phyloP scores from a whole-genome alignment of 2,797 vertebrate genomes.

The Orestias chungarensis region DNA sequence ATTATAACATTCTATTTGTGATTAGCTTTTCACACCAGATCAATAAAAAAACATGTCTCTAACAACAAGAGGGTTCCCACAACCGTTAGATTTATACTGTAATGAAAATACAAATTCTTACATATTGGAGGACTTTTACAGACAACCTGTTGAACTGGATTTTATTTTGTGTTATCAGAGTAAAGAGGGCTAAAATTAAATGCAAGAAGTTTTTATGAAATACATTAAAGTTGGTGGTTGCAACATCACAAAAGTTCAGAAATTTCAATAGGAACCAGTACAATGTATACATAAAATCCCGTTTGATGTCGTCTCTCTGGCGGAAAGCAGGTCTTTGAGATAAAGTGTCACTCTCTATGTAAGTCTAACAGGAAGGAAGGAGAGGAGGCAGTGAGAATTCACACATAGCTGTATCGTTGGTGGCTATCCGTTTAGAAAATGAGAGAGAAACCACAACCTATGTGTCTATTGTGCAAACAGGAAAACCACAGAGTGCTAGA shows the following conservation, averaged over 20 bases:
- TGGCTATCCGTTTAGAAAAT: conserved; percentile 66
- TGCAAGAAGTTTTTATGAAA: neutral
- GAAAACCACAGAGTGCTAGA: conserved; percentile 45
- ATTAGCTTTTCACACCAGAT: neutral
- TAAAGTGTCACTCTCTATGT: conserved; percentile 30
- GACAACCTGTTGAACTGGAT: neutral
- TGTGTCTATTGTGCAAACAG: conserved; percentile 61
- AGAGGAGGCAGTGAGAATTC: conserved; percentile 44
- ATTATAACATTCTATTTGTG: neutral
- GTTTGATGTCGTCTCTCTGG: conserved; percentile 20
- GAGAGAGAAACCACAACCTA: conserved; percentile 60
- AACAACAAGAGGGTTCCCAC: too few relatives aligned
- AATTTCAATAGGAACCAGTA: neutral
- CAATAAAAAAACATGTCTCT: neutral
- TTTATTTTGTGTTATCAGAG: neutral
- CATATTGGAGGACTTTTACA: neutral
- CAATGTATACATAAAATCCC: conserved; percentile 8
- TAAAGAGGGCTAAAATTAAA: neutral
- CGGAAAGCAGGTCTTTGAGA: conserved; percentile 31
- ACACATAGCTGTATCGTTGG: conserved; percentile 59
- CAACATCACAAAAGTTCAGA: neutral
- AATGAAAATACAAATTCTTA: too few relatives aligned
- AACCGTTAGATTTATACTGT: too few relatives aligned
- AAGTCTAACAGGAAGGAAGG: conserved; percentile 51
- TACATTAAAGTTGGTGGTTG: neutral